Conservation (phyloP, 2,797 vertebrate species). For the Pelobates cultripes region DNA sequence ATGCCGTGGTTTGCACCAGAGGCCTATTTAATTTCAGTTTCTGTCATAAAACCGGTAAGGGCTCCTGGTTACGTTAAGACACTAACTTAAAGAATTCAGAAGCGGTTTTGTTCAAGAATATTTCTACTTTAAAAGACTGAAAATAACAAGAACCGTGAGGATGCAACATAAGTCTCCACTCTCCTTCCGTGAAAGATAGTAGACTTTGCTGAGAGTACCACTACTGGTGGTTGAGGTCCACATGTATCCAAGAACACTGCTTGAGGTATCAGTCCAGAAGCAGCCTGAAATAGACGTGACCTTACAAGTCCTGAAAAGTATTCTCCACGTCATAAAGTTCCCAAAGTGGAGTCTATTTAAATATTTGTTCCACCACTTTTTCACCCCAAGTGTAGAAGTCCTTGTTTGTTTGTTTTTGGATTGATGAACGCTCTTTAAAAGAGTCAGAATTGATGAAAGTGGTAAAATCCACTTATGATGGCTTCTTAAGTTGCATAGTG, state of each 20-base stretch:
- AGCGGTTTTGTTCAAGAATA: slow-evolving; percentile 46
- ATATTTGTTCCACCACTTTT: slow-evolving; percentile 60
- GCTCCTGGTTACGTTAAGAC: slow-evolving; percentile 54
- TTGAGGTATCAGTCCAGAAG: slow-evolving; percentile 81
- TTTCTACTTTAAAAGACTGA: slow-evolving; percentile 68
- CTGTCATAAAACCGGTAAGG: neutral
- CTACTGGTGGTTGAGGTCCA: slow-evolving; percentile 52
- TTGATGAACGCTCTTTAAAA: slow-evolving; percentile 80
- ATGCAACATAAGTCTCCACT: slow-evolving; percentile 59
- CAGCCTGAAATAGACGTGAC: slow-evolving; percentile 72
- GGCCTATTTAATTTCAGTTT: neutral
- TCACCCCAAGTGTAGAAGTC: slow-evolving; percentile 67
- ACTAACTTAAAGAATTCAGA: slow-evolving; percentile 62
- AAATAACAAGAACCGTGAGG: slow-evolving; percentile 68
- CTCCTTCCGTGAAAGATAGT: slow-evolving; percentile 39
- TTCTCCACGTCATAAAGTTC: slow-evolving; percentile 62
- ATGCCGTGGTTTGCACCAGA: neutral
- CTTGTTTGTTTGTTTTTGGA: slow-evolving; percentile 62
- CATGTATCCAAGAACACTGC: slow-evolving; percentile 75
- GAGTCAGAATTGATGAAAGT: slow-evolving; percentile 80
- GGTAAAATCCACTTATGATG: slow-evolving; percentile 76
- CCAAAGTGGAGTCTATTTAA: slow-evolving; percentile 62
- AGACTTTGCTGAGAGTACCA: slow-evolving; percentile 52
- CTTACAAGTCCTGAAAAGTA: slow-evolving; percentile 68
- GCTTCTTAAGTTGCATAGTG: slow-evolving; percentile 99